A percentile compares a stretch with the other conserved stretches of the same genome.
These are phyloP conservation scores for Pipistrellus pygmaeus DNA, from an alignment of 2,797 vertebrate species.

Conservation along the genomic window DNA sequence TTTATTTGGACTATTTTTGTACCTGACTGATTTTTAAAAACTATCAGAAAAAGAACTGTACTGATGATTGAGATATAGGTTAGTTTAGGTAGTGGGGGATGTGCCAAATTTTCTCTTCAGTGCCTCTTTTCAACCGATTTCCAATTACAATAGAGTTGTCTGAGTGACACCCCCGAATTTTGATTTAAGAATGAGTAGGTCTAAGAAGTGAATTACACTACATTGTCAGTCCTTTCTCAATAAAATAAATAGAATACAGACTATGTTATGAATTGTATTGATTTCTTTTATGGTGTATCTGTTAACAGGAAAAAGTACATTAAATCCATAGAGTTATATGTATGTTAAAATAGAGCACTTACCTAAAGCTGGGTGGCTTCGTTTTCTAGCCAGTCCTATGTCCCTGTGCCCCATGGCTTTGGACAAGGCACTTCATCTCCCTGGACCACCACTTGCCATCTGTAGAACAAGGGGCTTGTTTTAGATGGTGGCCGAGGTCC, in stretches of 20 bases:
- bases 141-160: background rate
- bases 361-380: background rate
- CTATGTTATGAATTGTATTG: background rate
- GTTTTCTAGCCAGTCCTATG: background rate
- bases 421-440: slow-evolving; percentile 2
- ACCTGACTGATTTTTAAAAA: slow-evolving; percentile 53
- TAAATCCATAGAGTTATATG: background rate
- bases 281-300: slow-evolving; percentile 51
- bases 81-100: background rate
- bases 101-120: slow-evolving; percentile 30
- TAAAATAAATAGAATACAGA: slow-evolving; percentile 32
- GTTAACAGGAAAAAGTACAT: background rate
- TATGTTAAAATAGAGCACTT: slow-evolving; percentile 6
- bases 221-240: background rate
- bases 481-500: background rate
- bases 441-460: background rate
- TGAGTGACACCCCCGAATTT: background rate
- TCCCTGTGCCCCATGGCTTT: background rate
- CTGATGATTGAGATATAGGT: slow-evolving; percentile 17
- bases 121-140: slow-evolving; percentile 47
- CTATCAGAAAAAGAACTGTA: slow-evolving; percentile 22
- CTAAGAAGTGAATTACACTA: slow-evolving; percentile 24
- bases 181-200: background rate
- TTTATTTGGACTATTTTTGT: slow-evolving; percentile 61
- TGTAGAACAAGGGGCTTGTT: slow-evolving; percentile 16